Conservation (phyloP, 1,140 invertebrate species). For the Agrypnia vestita region DNA sequence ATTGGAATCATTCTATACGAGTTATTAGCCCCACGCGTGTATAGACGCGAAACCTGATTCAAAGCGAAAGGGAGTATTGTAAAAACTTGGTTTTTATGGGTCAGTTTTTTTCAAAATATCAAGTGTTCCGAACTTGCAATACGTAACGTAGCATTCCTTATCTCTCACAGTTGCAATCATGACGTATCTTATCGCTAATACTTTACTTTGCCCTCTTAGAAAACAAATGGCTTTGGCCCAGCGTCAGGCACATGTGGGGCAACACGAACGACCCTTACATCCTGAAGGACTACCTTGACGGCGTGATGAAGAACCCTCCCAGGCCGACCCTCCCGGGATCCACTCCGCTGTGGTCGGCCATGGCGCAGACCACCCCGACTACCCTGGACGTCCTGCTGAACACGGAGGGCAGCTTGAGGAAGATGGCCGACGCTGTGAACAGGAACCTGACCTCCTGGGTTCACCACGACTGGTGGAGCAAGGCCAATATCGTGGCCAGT, state of each 20-base stretch:
- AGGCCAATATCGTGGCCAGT: constrained; percentile 82
- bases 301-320: constrained; percentile 67
- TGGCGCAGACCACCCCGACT: constrained; percentile 86
- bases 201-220: constrained; percentile 68
- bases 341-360: constrained; percentile 79
- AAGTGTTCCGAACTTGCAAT: no score
- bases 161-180: not conserved
- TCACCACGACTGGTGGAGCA: constrained; percentile 76
- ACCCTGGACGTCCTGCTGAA: constrained; percentile 81
- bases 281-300: constrained; percentile 74
- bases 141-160: no score
- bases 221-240: constrained; percentile 81
- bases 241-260: constrained; percentile 81
- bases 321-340: constrained; percentile 65
- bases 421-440: constrained; percentile 81
- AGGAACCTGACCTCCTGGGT: constrained; percentile 80
- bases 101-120: no score
- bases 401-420: constrained; percentile 76
- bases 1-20: no score
- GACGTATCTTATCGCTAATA: not conserved
- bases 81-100: no score
- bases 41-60: no score
- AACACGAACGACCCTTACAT: constrained; percentile 73
- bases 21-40: no score
- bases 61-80: no score